Evolutionary conservation across 2,113 vertebrate species (phyloP).

Genomic region (Ahaetulla prasina): DNA sequence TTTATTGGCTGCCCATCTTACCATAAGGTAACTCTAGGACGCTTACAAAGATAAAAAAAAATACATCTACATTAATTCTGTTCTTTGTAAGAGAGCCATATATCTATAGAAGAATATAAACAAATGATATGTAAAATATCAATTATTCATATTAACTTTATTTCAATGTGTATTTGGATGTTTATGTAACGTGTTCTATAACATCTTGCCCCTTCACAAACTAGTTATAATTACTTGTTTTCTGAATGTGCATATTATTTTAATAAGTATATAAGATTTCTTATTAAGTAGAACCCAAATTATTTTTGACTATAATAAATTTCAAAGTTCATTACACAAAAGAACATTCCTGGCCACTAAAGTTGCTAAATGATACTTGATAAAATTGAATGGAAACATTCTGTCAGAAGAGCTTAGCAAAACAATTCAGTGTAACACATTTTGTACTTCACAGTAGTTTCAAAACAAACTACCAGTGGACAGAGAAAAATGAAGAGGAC

Average conservation of each 20-base stretch:
- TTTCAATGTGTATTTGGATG: not conserved
- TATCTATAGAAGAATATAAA: not conserved
- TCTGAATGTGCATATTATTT: not conserved
- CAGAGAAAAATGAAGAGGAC: not conserved
- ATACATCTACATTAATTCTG: not conserved
- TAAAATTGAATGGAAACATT: not conserved
- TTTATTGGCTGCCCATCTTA: not conserved
- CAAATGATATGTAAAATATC: not conserved
- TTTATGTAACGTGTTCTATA: not conserved
- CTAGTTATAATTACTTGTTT: not conserved
- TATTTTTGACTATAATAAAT: not conserved
- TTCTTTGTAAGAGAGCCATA: not conserved
- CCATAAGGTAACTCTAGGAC: not conserved
- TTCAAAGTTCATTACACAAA: not conserved
- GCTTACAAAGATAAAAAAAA: not conserved
- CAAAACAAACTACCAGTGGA: not conserved
- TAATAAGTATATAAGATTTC: not conserved
- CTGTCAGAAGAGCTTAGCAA: not conserved
- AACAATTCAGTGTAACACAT: not conserved
- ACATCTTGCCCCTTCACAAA: conserved; percentile 12
- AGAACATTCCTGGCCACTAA: not conserved
- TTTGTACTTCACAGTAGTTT: not conserved
- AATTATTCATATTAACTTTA: not conserved
- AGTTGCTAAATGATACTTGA: not conserved
- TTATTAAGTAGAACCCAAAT: not conserved